Evolutionary conservation across 2,888 invertebrate species (phyloP).

Genomic region (Acleris emargana): DNA sequence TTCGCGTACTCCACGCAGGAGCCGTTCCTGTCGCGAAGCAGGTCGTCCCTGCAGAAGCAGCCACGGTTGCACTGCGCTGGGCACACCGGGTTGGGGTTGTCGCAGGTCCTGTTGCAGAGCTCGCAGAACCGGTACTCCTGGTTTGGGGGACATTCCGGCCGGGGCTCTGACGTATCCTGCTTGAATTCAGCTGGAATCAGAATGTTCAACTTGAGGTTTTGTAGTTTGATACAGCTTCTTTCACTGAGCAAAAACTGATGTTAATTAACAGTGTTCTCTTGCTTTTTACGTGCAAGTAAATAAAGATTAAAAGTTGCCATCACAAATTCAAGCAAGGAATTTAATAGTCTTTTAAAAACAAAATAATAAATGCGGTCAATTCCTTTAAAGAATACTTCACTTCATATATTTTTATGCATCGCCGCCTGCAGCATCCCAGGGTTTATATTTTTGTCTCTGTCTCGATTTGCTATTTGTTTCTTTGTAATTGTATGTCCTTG

Average conservation of each 20-base stretch:
- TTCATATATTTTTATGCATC: no score
- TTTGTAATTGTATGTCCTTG: no score
- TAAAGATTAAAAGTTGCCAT: no score
- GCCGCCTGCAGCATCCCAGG: no score
- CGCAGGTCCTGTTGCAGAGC: slow-evolving; percentile 60
- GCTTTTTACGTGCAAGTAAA: no score
- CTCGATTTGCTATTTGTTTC: no score
- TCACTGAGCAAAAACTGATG: neutral
- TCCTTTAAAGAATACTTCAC: no score
- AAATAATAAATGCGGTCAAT: no score
- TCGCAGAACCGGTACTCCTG: slow-evolving; percentile 68
- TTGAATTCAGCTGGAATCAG: slow-evolving; percentile 40
- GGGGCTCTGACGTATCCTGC: slow-evolving; percentile 60
- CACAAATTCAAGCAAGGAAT: no score
- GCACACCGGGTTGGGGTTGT: slow-evolving; percentile 62
- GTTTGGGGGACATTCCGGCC: slow-evolving; percentile 52
- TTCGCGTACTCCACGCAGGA: slow-evolving; percentile 52
- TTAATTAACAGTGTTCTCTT: no score
- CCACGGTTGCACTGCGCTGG: slow-evolving; percentile 66
- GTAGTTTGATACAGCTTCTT: neutral
- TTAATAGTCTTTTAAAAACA: no score
- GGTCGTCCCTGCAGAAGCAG: slow-evolving; percentile 62
- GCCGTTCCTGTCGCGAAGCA: slow-evolving; percentile 56
- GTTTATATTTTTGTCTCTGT: no score
- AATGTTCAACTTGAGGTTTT: neutral